phyloP scores from a whole-genome alignment of 2,113 vertebrate genomes.

The Cyprinus carpio region DNA sequence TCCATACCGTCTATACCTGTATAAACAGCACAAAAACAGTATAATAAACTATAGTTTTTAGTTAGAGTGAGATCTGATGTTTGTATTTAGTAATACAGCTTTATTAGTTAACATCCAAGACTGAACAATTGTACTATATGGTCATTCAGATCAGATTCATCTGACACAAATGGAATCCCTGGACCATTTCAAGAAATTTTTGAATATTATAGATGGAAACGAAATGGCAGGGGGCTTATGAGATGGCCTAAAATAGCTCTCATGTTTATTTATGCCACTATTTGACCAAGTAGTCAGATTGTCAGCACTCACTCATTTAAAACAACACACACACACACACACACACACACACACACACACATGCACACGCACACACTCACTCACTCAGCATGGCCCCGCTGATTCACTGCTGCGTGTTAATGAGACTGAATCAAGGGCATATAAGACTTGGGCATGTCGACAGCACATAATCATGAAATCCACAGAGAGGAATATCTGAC shows the following conservation, averaged over 20 bases:
- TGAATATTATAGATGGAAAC: conserved; percentile 17
- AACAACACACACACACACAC: conserved; percentile 18
- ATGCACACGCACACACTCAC: conserved; percentile 16
- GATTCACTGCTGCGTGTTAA: conserved; percentile 16
- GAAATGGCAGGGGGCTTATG: conserved; percentile 31
- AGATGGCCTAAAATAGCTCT: conserved; percentile 20
- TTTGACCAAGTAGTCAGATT: conserved; percentile 54
- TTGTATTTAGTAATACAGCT: too few relatives aligned
- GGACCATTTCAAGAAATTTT: conserved; percentile 40
- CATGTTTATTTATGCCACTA: conserved; percentile 46
- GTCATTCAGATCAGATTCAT: not conserved
- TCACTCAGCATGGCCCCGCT: not conserved
- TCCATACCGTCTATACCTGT: conserved; percentile 90
- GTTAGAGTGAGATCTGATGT: too few relatives aligned
- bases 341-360: conserved; percentile 12
- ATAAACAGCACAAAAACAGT: not conserved
- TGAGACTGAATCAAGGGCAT: conserved; percentile 20
- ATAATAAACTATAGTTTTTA: too few relatives aligned
- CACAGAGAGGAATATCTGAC: conserved; percentile 15
- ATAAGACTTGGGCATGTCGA: not conserved
- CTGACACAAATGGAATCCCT: conserved; percentile 23
- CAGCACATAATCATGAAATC: conserved; percentile 1
- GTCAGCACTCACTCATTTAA: conserved; percentile 41
- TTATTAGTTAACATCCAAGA: not conserved
- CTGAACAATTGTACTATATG: not conserved